A percentile compares a stretch with the other conserved stretches of the same genome.
phyloP scores from a whole-genome alignment of 92 coral and sea anemone genomes.

The Epizoanthus rinbou region DNA sequence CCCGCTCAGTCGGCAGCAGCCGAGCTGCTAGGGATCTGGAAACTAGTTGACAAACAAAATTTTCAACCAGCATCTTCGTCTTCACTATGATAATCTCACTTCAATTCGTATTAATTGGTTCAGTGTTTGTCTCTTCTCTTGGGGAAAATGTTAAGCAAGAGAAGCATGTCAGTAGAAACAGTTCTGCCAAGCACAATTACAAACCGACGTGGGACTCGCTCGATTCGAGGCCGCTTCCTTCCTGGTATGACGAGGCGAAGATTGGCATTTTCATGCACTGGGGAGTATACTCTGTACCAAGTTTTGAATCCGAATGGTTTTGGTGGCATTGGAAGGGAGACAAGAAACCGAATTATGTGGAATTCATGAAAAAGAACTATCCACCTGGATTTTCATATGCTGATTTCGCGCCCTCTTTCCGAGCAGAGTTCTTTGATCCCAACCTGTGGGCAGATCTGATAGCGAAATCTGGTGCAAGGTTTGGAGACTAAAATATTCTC shows the following conservation, averaged over 20 bases:
- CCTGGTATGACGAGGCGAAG: constrained; percentile 59
- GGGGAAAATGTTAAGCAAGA: neutral
- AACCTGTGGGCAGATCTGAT: constrained; percentile 61
- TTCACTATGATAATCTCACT: neutral
- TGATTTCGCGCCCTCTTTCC: constrained; percentile 57
- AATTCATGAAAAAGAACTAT: constrained; percentile 55
- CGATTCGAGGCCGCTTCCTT: constrained; percentile 55
- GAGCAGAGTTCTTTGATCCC: constrained; percentile 56
- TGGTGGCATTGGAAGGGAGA: constrained; percentile 55
- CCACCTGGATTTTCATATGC: constrained; percentile 58
- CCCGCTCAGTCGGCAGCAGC: too few relatives aligned
- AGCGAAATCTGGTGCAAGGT: constrained; percentile 61
- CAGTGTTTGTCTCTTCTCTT: neutral
- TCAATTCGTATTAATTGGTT: neutral
- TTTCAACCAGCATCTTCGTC: too few relatives aligned
- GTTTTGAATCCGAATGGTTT: constrained; percentile 54
- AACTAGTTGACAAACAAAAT: too few relatives aligned
- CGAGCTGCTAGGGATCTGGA: too few relatives aligned
- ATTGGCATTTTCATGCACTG: constrained; percentile 64
- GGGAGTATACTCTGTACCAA: constrained; percentile 59
- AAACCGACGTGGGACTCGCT: constrained; percentile 55
- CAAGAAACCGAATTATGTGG: constrained; percentile 24
- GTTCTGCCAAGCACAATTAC: constrained; percentile 32
- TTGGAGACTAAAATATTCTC: too few relatives aligned
- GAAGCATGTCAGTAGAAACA: neutral